Percentiles rank a stretch among this genome's conserved stretches.
These are phyloP conservation scores for Lates calcarifer DNA, from an alignment of 2,113 vertebrate genomes.

Conservation along the genomic window DNA sequence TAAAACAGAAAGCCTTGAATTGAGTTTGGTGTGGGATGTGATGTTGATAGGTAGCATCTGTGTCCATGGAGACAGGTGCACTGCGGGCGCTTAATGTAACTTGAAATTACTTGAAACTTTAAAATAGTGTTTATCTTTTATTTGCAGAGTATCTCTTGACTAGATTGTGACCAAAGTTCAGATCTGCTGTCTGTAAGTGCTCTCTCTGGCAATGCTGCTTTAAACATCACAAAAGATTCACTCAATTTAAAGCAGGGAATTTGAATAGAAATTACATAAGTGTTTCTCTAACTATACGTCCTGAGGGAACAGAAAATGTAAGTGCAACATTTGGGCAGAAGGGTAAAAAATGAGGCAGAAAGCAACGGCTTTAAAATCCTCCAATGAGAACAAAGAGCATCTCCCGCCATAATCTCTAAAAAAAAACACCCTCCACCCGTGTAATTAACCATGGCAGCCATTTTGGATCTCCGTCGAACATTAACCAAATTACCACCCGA, in stretches of 20 bases:
- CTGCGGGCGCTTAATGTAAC: conserved; percentile 34
- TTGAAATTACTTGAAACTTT: conserved; percentile 39
- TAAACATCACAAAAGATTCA: conserved; percentile 10
- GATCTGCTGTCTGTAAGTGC: background rate
- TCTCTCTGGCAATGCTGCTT: background rate
- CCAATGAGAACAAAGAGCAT: conserved; percentile 39
- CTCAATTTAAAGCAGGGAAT: conserved; percentile 1
- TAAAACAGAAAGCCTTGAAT: conserved; percentile 44
- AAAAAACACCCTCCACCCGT: conserved; percentile 36
- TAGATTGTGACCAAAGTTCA: background rate
- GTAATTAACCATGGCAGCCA: conserved; percentile 70
- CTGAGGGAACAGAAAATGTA: conserved; percentile 18
- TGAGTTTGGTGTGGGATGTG: conserved; percentile 33
- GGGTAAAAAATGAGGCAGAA: conserved; percentile 21
- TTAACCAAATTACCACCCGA: conserved; percentile 62
- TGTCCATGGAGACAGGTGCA: conserved; percentile 56
- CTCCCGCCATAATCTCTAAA: conserved; percentile 34
- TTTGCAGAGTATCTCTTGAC: conserved; percentile 5
- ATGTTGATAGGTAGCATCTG: conserved; percentile 46
- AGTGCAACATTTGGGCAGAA: conserved; percentile 29
- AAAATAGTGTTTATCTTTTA: conserved; percentile 6
- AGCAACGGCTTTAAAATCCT: conserved; percentile 31
- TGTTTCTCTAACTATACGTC: conserved; percentile 13
- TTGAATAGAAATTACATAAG: background rate
- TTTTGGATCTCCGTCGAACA: conserved; percentile 58